Percentiles rank a stretch among this genome's conserved stretches.
Conservation (phyloP, 2,797 vertebrate genomes). For the Fistularia tabacaria region DNA sequence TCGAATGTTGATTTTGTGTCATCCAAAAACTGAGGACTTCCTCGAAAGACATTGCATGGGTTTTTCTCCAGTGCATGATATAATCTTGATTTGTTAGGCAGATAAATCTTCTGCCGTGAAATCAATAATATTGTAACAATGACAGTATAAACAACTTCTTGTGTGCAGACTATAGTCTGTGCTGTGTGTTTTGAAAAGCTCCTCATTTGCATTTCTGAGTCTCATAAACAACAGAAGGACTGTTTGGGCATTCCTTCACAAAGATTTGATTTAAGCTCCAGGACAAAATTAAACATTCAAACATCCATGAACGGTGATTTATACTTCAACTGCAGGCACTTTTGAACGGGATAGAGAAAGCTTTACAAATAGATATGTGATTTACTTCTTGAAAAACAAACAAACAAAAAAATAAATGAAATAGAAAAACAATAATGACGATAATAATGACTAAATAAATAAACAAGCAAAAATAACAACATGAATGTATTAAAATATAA, state of each 20-base stretch:
- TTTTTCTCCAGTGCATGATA: conserved; percentile 32
- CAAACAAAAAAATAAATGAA: no score
- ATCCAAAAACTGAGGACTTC: conserved; percentile 18
- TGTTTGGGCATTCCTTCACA: conserved; percentile 20
- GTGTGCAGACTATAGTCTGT: conserved; percentile 6
- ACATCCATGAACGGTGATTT: conserved; percentile 9
- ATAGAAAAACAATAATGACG: no score
- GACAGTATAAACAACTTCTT: conserved; percentile 22
- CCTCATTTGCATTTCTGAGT: conserved; percentile 17
- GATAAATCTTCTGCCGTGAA: conserved; percentile 32
- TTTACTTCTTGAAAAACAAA: not conserved
- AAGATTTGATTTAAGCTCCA: conserved; percentile 30
- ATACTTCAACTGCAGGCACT: conserved; percentile 4
- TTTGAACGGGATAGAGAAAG: not conserved
- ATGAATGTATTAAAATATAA: no score
- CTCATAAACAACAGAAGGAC: conserved; percentile 29
- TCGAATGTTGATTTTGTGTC: conserved; percentile 38
- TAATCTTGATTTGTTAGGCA: conserved; percentile 47
- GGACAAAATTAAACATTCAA: conserved; percentile 33
- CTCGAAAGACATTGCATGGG: conserved; percentile 34
- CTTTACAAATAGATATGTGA: not conserved
- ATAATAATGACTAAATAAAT: no score
- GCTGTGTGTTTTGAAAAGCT: conserved; percentile 14
- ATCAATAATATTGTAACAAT: conserved; percentile 28
- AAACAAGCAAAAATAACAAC: no score